A percentile compares a stretch with the other conserved stretches of the same genome.
Evolutionary conservation across 2,113 vertebrate species (phyloP).

Genomic region (Eulemur rufifrons): DNA sequence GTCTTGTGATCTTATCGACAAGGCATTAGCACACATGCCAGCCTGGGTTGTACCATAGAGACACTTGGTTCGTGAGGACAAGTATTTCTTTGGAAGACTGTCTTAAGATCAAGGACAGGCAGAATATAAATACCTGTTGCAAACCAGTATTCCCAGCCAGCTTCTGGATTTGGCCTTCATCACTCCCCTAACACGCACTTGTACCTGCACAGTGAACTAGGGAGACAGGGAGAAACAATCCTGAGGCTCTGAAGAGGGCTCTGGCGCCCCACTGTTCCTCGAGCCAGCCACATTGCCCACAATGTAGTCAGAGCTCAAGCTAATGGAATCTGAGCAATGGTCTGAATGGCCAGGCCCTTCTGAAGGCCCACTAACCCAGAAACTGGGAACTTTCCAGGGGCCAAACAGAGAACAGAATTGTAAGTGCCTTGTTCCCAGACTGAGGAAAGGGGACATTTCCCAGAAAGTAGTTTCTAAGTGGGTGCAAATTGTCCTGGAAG

Average conservation of each 20-base stretch:
- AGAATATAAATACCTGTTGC: background rate
- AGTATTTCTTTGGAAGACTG: background rate
- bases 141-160: background rate
- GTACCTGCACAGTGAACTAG: background rate
- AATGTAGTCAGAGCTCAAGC: constrained; percentile 9
- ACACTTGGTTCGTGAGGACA: background rate
- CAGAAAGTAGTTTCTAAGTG: background rate
- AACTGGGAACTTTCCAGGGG: background rate
- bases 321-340: background rate
- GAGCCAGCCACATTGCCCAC: background rate
- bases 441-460: background rate
- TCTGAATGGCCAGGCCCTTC: background rate
- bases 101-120: background rate
- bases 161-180: background rate
- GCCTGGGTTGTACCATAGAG: background rate
- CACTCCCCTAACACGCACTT: background rate
- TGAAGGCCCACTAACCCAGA: background rate
- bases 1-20: background rate
- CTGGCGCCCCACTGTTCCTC: background rate
- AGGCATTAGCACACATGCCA: background rate
- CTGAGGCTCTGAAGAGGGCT: background rate
- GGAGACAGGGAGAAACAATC: background rate
- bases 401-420: background rate
- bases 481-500: background rate
- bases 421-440: constrained; percentile 38